Conservation (phyloP, 2,113 vertebrate species). For the Dryoscopus gambensis region DNA sequence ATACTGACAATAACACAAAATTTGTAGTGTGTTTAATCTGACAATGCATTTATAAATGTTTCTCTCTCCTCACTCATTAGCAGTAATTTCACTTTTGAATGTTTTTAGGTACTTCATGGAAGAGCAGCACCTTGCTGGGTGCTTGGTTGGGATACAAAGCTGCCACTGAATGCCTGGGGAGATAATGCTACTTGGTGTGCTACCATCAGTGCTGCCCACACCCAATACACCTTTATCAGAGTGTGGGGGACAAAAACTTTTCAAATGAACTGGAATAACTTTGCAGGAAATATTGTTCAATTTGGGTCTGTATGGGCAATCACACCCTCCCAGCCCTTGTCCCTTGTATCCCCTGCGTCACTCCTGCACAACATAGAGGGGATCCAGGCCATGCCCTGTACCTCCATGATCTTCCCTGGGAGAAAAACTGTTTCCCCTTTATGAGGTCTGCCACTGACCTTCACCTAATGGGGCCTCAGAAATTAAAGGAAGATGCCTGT, state of each 20-base stretch:
- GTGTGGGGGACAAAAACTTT: accelerated
- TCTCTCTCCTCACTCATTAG: background rate
- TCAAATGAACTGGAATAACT: background rate
- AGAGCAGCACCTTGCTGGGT: background rate
- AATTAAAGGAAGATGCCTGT: background rate
- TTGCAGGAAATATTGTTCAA: background rate
- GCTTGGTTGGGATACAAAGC: background rate
- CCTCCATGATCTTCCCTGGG: background rate
- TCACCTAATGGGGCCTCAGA: background rate
- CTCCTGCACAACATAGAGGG: background rate
- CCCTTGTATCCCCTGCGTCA: accelerated
- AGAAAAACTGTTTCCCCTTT: background rate
- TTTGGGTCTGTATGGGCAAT: background rate
- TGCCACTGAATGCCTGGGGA: background rate
- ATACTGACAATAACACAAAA: background rate
- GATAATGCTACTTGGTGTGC: background rate
- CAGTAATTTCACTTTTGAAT: background rate
- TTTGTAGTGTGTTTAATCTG: background rate
- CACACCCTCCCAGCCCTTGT: background rate
- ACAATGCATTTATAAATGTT: background rate
- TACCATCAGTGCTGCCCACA: background rate
- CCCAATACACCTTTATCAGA: background rate
- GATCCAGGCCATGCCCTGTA: background rate
- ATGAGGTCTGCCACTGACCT: background rate
- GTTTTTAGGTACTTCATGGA: background rate